These are phyloP conservation scores for Macrotus californicus DNA, from an alignment of 2,113 vertebrate genomes.

Conservation along the genomic window DNA sequence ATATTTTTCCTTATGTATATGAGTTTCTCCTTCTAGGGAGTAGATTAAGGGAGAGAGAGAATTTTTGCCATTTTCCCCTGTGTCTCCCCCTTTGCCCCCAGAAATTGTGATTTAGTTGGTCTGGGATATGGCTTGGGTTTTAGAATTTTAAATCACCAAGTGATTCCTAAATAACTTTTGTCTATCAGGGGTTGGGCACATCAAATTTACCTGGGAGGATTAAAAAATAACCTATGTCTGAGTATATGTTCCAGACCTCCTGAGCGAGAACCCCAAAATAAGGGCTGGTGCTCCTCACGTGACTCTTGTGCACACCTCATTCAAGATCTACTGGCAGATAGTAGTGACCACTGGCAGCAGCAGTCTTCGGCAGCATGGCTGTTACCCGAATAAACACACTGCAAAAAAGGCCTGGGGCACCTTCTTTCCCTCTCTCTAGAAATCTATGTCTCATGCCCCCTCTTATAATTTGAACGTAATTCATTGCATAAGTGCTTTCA, in stretches of 20 bases:
- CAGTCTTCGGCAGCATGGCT: background rate
- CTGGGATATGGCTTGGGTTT: background rate
- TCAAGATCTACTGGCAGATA: background rate
- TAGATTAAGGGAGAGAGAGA: background rate
- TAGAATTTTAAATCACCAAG: background rate
- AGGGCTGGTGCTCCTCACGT: background rate
- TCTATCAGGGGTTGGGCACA: background rate
- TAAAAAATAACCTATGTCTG: background rate
- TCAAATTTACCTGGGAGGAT: background rate
- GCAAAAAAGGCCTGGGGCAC: background rate
- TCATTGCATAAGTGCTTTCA: background rate
- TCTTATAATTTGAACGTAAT: slow-evolving; percentile 22
- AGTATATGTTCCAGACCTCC: background rate
- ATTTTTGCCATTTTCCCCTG: background rate
- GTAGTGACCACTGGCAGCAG: background rate
- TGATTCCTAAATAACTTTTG: background rate
- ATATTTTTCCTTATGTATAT: background rate
- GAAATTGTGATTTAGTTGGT: background rate
- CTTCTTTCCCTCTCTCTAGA: background rate
- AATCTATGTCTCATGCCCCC: background rate
- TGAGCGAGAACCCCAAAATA: background rate
- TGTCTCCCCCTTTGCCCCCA: background rate
- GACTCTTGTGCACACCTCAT: background rate
- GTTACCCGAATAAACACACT: background rate
- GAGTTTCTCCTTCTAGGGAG: background rate